Conservation (phyloP, 2,888 invertebrate genomes). For the Morinoia aosen region DNA sequence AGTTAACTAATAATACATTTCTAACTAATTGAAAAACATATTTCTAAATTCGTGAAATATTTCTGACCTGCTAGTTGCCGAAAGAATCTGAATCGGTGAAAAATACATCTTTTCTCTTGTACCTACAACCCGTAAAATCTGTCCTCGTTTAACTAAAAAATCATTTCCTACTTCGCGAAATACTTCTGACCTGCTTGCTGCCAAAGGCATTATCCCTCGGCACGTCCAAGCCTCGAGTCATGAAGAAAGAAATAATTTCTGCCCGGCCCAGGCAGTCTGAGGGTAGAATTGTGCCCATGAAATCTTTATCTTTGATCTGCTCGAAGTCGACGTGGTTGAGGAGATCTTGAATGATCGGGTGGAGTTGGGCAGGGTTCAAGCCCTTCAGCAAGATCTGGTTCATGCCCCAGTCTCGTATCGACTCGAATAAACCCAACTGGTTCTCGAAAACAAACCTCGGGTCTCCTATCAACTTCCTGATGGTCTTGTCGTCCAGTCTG, state of each 20-base stretch:
- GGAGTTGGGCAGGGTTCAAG: constrained; percentile 54
- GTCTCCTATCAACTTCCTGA: constrained; percentile 59
- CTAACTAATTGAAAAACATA: too few species aligned
- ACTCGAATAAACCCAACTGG: constrained; percentile 65
- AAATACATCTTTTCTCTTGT: too few species aligned
- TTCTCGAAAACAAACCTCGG: constrained; percentile 61
- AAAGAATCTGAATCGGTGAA: too few species aligned
- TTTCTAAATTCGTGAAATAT: too few species aligned
- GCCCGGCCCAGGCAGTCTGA: constrained; percentile 66
- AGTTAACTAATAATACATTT: too few species aligned
- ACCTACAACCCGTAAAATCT: too few species aligned
- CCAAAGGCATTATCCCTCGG: constrained; percentile 64
- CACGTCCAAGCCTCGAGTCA: constrained; percentile 66
- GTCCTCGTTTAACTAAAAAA: too few species aligned
- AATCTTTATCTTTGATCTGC: constrained; percentile 63
- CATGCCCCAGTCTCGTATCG: constrained; percentile 67
- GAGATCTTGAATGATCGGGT: constrained; percentile 62
- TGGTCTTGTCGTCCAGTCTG: constrained; percentile 59
- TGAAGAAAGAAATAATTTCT: constrained; percentile 67
- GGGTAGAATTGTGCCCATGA: constrained; percentile 65
- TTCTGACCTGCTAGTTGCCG: too few species aligned
- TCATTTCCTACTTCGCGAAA: background rate
- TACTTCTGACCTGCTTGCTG: constrained; percentile 48
- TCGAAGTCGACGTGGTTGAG: constrained; percentile 64
- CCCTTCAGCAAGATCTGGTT: constrained; percentile 57